A percentile compares a stretch with the other conserved stretches of the same genome.
These are phyloP conservation scores for Ceuthmochares aereus DNA, from an alignment of 2,113 vertebrate genomes.

Conservation along the genomic window DNA sequence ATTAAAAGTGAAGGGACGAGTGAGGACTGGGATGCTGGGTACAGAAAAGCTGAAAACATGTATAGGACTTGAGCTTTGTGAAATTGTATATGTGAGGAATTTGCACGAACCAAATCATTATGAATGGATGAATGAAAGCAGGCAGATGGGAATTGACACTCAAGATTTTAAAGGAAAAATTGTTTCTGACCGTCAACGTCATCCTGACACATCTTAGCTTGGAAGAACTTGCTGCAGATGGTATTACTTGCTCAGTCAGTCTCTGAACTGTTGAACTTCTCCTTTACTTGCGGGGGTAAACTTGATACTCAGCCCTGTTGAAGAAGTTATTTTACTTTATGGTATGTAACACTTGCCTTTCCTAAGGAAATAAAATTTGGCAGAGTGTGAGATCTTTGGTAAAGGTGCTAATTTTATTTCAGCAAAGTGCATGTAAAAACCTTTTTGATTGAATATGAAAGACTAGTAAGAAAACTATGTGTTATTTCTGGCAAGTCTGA, in stretches of 20 bases:
- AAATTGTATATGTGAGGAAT: neutral
- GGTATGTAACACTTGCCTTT: neutral
- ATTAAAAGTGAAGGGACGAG: neutral
- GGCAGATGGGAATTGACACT: neutral
- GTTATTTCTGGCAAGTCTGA: neutral
- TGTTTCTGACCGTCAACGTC: fast-evolving
- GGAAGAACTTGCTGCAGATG: fast-evolving
- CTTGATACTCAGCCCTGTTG: neutral
- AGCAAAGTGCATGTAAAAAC: neutral
- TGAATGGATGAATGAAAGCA: neutral
- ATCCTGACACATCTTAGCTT: neutral
- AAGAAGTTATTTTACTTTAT: neutral
- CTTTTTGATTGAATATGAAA: neutral
- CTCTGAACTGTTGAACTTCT: constrained; percentile 9
- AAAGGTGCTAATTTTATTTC: neutral
- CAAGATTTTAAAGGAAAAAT: neutral
- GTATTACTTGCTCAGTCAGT: neutral
- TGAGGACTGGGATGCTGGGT: neutral
- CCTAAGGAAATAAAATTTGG: neutral
- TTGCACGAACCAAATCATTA: neutral
- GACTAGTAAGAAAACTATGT: neutral
- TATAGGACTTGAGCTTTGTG: neutral
- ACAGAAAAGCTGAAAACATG: neutral
- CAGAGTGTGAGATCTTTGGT: neutral
- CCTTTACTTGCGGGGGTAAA: neutral